A percentile compares a stretch with the other conserved stretches of the same genome.
phyloP scores from a whole-genome alignment of 2,113 vertebrate species.

The Phyllostomus hastatus region DNA sequence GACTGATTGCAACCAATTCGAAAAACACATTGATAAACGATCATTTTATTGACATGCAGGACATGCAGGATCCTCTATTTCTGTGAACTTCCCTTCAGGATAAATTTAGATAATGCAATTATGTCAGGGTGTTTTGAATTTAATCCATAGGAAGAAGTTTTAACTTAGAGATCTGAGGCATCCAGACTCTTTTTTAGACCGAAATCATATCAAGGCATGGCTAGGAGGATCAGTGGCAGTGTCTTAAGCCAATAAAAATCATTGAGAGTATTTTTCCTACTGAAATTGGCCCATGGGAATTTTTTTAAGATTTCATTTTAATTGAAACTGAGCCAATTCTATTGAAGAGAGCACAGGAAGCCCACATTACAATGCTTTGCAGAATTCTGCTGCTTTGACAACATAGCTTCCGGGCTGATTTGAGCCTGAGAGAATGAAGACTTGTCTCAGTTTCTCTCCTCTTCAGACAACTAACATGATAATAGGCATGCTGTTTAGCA shows the following conservation, averaged over 20 bases:
- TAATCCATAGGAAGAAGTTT: constrained; percentile 62
- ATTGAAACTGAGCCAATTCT: constrained; percentile 75
- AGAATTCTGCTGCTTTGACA: constrained; percentile 53
- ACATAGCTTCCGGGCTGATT: constrained; percentile 47
- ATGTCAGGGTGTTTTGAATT: constrained; percentile 73
- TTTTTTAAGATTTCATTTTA: constrained; percentile 81
- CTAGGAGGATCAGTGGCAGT: constrained; percentile 60
- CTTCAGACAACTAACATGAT: constrained; percentile 24
- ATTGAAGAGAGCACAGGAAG: constrained; percentile 60
- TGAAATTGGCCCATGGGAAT: constrained; percentile 75
- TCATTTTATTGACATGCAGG: constrained; percentile 54
- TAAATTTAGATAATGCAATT: constrained; percentile 52
- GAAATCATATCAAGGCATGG: constrained; percentile 69
- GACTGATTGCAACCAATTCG: constrained; percentile 54
- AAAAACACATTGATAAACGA: constrained; percentile 69
- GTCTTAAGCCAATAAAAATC: constrained; percentile 76
- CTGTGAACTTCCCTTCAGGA: constrained; percentile 34
- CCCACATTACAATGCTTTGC: constrained; percentile 34
- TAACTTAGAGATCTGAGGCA: constrained; percentile 67
- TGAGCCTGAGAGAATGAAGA: background rate
- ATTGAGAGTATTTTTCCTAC: constrained; percentile 72
- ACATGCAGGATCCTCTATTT: background rate
- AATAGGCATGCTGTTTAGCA: constrained; percentile 30
- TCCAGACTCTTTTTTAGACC: constrained; percentile 66
- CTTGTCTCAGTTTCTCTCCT: background rate